phyloP scores from a whole-genome alignment of 2,113 vertebrate genomes.

The Oncorhynchus kisutch region DNA sequence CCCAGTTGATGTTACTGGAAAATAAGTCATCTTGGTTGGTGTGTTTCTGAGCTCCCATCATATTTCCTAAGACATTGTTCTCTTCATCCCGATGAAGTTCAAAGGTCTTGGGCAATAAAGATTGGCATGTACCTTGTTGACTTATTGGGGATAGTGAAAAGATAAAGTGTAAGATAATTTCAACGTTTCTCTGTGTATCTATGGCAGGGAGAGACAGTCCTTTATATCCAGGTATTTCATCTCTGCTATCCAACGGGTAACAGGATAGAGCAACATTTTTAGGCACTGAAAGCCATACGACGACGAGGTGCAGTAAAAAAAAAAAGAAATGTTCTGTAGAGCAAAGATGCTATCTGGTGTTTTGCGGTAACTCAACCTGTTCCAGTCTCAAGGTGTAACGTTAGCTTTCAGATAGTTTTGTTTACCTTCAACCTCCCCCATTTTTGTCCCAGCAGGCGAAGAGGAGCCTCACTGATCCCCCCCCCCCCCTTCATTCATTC shows the following conservation, averaged over 20 bases:
- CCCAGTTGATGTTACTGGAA: constrained; percentile 4
- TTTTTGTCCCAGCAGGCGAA: neutral
- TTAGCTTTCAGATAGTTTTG: neutral
- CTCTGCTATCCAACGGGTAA: neutral
- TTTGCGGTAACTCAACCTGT: neutral
- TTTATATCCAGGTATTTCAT: neutral
- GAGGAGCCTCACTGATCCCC: neutral
- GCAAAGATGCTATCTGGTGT: constrained; percentile 10
- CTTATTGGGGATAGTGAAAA: neutral
- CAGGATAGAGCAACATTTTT: neutral
- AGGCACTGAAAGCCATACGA: neutral
- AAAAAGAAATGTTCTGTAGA: constrained; percentile 4
- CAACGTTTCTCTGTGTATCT: neutral
- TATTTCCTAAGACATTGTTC: constrained; percentile 16
- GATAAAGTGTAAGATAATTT: neutral
- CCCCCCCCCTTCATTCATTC: neutral
- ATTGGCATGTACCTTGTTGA: neutral
- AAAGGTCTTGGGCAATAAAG: constrained; percentile 6
- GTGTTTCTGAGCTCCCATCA: neutral
- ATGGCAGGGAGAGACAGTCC: neutral
- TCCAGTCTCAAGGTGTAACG: neutral
- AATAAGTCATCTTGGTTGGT: neutral
- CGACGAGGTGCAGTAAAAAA: neutral
- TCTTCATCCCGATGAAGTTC: neutral
- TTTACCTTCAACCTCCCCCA: neutral